These are phyloP conservation scores for Tragelaphus scriptus DNA, from an alignment of 2,113 vertebrate species.

Conservation along the genomic window DNA sequence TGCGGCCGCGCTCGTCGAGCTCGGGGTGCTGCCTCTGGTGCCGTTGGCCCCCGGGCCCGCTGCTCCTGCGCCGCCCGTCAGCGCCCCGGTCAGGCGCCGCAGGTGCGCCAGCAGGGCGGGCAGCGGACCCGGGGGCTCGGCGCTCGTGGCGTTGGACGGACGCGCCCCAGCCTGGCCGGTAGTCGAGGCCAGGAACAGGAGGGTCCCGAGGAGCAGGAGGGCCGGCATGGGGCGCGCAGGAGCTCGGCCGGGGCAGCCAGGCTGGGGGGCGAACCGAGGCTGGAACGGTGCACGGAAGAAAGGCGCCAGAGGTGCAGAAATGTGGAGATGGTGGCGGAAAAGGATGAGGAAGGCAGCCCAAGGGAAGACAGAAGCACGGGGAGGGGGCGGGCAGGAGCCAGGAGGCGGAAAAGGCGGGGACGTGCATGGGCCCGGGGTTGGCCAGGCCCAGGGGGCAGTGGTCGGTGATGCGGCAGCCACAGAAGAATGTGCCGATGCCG, in stretches of 20 bases:
- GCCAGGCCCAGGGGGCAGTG: neutral
- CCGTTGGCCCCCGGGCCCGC: conserved; percentile 31
- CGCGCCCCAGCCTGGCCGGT: conserved; percentile 47
- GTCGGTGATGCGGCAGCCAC: neutral
- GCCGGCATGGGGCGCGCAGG: conserved; percentile 51
- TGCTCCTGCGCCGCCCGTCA: conserved; percentile 26
- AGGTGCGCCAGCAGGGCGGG: conserved; percentile 73
- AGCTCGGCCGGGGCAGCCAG: conserved; percentile 49
- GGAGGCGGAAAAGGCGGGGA: neutral
- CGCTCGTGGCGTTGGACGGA: conserved; percentile 79
- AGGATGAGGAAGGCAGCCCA: neutral
- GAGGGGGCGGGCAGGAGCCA: neutral
- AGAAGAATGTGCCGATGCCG: too few species aligned
- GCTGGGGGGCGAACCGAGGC: conserved; percentile 18
- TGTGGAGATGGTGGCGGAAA: neutral
- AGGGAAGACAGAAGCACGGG: neutral
- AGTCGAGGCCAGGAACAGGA: conserved; percentile 62
- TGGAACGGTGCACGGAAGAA: neutral
- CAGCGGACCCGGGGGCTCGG: conserved; percentile 76
- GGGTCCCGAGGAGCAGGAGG: conserved; percentile 62
- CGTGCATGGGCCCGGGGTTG: neutral
- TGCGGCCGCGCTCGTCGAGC: conserved; percentile 34
- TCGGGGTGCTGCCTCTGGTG: neutral
- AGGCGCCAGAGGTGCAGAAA: neutral
- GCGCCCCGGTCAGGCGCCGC: conserved; percentile 66